Conservation (phyloP, 2,888 invertebrate species). For the Lasioglossum vierecki region DNA sequence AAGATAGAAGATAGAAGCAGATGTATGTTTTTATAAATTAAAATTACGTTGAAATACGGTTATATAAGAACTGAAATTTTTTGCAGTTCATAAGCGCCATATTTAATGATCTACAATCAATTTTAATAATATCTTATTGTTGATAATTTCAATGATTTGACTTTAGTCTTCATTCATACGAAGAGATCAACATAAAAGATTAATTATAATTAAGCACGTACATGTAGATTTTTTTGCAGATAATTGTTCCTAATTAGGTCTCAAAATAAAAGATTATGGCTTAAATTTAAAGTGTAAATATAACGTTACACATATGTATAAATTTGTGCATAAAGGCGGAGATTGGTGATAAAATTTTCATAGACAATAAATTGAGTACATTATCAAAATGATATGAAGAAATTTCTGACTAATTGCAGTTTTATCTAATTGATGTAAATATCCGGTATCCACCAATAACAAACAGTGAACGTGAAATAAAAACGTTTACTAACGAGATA, state of each 20-base stretch:
- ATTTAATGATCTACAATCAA: neutral
- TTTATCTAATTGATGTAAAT: neutral
- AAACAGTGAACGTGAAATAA: neutral
- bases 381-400: neutral
- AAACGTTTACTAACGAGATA: constrained; percentile 8
- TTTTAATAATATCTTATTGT: neutral
- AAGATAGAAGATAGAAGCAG: too few relatives aligned
- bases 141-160: too few relatives aligned
- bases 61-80: neutral
- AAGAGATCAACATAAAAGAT: neutral
- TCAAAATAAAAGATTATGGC: neutral
- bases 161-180: neutral
- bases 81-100: neutral
- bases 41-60: too few relatives aligned
- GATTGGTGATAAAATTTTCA: neutral
- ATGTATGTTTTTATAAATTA: neutral
- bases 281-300: neutral
- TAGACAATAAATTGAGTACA: neutral
- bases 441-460: neutral
- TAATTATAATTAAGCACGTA: neutral
- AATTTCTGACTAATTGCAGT: neutral
- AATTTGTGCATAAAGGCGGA: neutral
- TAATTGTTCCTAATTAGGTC: neutral
- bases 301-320: neutral
- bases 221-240: neutral